Percentiles rank a stretch among this genome's conserved stretches.
Evolutionary conservation across 1,140 invertebrate genomes (phyloP).

Genomic region (Trinorchestia longiramus): DNA sequence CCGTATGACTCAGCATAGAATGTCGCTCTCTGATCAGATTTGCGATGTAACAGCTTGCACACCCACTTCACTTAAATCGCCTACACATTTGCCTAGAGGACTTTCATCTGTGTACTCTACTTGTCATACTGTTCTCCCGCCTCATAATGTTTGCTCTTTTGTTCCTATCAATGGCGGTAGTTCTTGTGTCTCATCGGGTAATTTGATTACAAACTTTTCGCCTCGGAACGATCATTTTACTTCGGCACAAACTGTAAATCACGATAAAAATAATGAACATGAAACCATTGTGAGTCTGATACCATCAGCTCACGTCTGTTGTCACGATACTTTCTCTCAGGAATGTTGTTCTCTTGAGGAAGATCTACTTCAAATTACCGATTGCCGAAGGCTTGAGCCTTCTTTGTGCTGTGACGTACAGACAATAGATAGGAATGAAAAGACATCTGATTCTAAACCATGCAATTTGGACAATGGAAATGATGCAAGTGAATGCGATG

Average conservation of each 20-base stretch:
- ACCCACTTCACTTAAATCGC: slow-evolving; percentile 46
- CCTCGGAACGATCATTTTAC: not conserved
- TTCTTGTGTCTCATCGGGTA: slow-evolving; percentile 7
- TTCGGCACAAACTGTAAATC: slow-evolving; percentile 8
- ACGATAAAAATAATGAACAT: not conserved
- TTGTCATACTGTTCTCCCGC: slow-evolving; percentile 41
- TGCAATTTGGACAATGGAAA: not conserved
- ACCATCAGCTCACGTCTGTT: slow-evolving; percentile 29
- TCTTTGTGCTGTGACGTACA: slow-evolving; percentile 33
- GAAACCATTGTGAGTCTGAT: slow-evolving; percentile 40
- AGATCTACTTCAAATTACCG: slow-evolving; percentile 37
- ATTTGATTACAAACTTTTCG: not conserved
- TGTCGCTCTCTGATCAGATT: not conserved
- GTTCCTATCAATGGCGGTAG: slow-evolving; percentile 39
- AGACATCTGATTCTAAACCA: not conserved
- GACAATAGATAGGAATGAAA: not conserved
- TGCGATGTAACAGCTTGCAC: slow-evolving; percentile 28
- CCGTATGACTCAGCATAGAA: slow-evolving; percentile 40
- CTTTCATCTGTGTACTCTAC: slow-evolving; percentile 47
- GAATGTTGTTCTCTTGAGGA: slow-evolving; percentile 35
- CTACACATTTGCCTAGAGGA: slow-evolving; percentile 26
- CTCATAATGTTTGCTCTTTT: slow-evolving; percentile 43
- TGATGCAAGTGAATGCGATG: slow-evolving; percentile 11
- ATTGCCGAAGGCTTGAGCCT: slow-evolving; percentile 5
- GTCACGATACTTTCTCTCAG: not conserved